phyloP scores from a whole-genome alignment of 2,888 invertebrate species.

The Chymomyza amoena region DNA sequence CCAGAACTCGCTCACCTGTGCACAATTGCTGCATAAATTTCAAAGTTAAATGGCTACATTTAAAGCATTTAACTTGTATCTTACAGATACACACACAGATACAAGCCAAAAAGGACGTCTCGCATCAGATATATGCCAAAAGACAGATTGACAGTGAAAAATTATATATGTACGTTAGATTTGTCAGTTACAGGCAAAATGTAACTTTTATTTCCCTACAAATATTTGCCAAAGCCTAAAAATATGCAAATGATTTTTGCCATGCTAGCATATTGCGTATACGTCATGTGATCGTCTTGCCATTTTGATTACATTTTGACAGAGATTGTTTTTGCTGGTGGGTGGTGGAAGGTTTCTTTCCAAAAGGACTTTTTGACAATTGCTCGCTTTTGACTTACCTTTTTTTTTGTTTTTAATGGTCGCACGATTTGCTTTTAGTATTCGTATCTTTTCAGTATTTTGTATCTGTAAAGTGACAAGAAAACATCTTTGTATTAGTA shows the following conservation, averaged over 20 bases:
- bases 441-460: not conserved
- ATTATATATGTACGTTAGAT: conserved; percentile 37
- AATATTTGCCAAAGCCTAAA: conserved; percentile 25
- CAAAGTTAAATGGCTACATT: conserved; percentile 1
- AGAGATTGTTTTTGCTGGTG: not conserved
- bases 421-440: not conserved
- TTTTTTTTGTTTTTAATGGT: conserved; percentile 7
- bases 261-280: conserved; percentile 23
- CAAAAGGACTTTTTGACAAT: not conserved
- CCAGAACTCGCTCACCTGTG: not conserved
- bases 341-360: no score
- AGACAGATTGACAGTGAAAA: conserved; percentile 59
- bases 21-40: conserved; percentile 1
- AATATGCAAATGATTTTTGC: conserved; percentile 37
- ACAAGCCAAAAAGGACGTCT: not conserved
- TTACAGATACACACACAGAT: not conserved
- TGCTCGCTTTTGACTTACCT: conserved; percentile 24
- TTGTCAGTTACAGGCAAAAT: conserved; percentile 19
- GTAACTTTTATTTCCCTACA: conserved; percentile 9
- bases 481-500: conserved; percentile 29
- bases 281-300: conserved; percentile 10
- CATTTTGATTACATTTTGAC: not conserved
- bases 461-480: conserved; percentile 41
- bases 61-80: conserved; percentile 2
- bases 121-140: conserved; percentile 9